Base-by-base conservation (phyloP, 2,888 invertebrate genomes). In the Eupithecia centaureata region DNA sequence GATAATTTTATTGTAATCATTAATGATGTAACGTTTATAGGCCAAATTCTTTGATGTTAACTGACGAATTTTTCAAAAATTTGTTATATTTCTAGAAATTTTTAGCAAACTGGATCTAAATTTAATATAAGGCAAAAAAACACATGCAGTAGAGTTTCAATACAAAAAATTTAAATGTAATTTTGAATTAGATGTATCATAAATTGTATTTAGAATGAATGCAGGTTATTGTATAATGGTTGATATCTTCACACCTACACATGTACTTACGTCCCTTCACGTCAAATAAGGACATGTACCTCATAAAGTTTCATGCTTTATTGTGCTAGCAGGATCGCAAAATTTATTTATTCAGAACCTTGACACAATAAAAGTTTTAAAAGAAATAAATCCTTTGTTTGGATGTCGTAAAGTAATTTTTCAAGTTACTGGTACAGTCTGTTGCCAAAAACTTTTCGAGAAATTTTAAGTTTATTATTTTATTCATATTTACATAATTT, bases 191-290 rank as follows among this genome's bases (percentile, higher is more conserved):
- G 18, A 18, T 47, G 4, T 12, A 47, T 22, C 4, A 47, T 10
- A 12, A 12, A 22, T 22, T 12, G 18, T 10, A 10, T 3, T 8
- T 18, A 18, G 47, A 4, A 56, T 27, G 7, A 4, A 22, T 10
- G 22, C 12, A 42, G 47, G 22, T 12, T 22, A 56, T 62, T 65
- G 57, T 65, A 69, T 25, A 61, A 65, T 60, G 51, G 35, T 63
- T n/a, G 63, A 65, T 64, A 65, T 58, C 47, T 70, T 58, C 61
- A 70, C 70, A 67, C 70, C 70, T 67, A 70, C 70, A 67, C 70
- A 18, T 30, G 33, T 27, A 63, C 57, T 66, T 63, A 57, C 66
- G 65, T 57, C 30, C 38, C 57, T 22, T 61, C 42, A 47, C 57
- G 63, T 70, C 70, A 70, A 63, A 61, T 38, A 63, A 58, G 66